A percentile compares a stretch with the other conserved stretches of the same genome.
These are phyloP conservation scores for Acanthisitta chloris DNA, from an alignment of 2,113 vertebrate genomes.

Conservation along the genomic window DNA sequence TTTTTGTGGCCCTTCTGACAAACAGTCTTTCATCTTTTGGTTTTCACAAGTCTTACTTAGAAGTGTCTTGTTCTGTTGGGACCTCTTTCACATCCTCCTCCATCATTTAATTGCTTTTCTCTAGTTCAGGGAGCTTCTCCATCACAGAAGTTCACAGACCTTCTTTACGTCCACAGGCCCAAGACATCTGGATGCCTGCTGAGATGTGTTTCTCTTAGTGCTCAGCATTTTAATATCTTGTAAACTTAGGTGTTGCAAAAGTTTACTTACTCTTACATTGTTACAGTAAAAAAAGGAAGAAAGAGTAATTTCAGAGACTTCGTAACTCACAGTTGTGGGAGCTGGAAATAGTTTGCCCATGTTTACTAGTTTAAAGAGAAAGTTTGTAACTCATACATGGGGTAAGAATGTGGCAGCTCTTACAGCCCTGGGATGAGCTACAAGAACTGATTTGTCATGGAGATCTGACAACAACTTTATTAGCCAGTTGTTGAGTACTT, in stretches of 20 bases:
- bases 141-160: neutral
- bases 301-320: neutral
- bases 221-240: neutral
- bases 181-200: neutral
- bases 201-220: neutral
- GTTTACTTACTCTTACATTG: neutral
- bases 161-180: neutral
- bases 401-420: neutral
- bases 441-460: neutral
- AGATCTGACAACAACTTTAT: neutral
- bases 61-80: neutral
- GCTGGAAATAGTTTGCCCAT: neutral
- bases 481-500: neutral
- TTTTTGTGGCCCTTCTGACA: neutral
- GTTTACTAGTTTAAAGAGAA: neutral
- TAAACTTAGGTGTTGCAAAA: neutral
- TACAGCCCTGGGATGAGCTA: neutral
- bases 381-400: neutral
- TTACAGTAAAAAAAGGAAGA: neutral
- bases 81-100: neutral
- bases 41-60: neutral
- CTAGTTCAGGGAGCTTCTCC: neutral
- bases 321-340: neutral
- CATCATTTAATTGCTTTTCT: neutral
- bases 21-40: neutral